Evolutionary conservation across 2,888 invertebrate species (phyloP).

Genomic region (Ditylenchus weischeri): DNA sequence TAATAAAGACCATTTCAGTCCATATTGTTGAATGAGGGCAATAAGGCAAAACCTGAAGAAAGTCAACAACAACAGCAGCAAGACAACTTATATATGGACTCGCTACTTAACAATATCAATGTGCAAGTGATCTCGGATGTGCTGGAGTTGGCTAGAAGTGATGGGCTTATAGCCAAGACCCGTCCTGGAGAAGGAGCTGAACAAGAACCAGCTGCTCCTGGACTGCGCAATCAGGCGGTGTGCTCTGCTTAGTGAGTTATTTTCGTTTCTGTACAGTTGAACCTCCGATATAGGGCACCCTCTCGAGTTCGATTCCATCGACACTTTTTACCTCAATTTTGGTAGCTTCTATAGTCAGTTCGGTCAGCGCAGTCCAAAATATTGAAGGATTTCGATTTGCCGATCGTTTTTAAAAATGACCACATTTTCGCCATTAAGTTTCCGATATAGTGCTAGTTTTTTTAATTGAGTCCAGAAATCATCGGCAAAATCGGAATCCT

Average conservation of each 20-base stretch:
- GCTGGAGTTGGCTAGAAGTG: slow-evolving; percentile 39
- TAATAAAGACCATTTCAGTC: slow-evolving; percentile 27
- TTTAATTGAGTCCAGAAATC: no score
- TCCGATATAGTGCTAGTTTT: no score
- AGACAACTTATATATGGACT: neutral
- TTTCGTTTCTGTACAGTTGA: neutral
- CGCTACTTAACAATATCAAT: slow-evolving; percentile 16
- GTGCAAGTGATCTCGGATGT: slow-evolving; percentile 26
- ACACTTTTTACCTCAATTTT: no score
- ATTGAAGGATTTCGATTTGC: no score
- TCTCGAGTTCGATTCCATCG: neutral
- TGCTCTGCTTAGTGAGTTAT: slow-evolving; percentile 45
- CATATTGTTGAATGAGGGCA: slow-evolving; percentile 35
- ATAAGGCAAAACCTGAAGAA: neutral
- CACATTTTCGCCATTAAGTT: no score
- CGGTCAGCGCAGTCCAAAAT: no score
- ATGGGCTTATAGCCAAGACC: slow-evolving; percentile 46
- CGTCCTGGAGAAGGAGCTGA: slow-evolving; percentile 27
- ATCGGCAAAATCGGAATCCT: no score
- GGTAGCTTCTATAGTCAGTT: no score
- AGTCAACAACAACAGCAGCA: slow-evolving; percentile 7
- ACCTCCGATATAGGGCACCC: neutral
- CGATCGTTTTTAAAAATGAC: no score
- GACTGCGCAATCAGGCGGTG: slow-evolving; percentile 37
- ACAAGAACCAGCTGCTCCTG: neutral